A percentile compares a stretch with the other conserved stretches of the same genome.
Conservation (phyloP, 2,113 vertebrate genomes). For the Otus sunia region DNA sequence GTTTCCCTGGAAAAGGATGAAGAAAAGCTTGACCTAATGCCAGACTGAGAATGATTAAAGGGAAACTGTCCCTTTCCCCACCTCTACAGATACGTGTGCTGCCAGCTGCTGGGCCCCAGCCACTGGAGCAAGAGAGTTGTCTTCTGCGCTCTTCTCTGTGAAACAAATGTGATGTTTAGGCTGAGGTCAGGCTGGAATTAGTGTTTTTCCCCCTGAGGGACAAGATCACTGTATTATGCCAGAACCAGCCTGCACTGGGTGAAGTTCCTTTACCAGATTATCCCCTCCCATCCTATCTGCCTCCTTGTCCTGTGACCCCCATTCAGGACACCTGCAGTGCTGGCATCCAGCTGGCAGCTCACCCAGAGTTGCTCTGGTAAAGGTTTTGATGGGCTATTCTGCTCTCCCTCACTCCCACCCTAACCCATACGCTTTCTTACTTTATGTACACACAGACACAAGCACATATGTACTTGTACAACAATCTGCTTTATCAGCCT, state of each 20-base stretch:
- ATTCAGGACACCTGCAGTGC: background rate
- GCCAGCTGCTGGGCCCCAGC: background rate
- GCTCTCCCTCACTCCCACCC: background rate
- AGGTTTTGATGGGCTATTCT: background rate
- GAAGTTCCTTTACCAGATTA: background rate
- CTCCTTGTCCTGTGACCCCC: background rate
- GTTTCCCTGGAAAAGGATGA: background rate
- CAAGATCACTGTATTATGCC: background rate
- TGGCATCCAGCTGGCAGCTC: background rate
- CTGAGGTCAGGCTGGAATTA: background rate
- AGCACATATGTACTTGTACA: background rate
- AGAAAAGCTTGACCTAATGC: conserved; percentile 17
- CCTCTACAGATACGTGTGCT: background rate
- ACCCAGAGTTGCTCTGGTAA: background rate
- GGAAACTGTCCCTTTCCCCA: background rate
- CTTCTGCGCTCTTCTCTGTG: background rate
- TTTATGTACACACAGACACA: background rate
- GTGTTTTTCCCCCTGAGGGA: background rate
- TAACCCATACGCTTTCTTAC: background rate
- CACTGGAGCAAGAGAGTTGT: background rate
- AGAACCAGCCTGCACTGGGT: background rate
- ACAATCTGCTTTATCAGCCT: conserved; percentile 22
- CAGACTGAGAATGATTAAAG: background rate
- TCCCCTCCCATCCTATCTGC: background rate
- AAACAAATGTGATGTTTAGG: background rate